Evolutionary conservation across 2,113 vertebrate genomes (phyloP).

Genomic region (Pyrgilauda ruficollis): DNA sequence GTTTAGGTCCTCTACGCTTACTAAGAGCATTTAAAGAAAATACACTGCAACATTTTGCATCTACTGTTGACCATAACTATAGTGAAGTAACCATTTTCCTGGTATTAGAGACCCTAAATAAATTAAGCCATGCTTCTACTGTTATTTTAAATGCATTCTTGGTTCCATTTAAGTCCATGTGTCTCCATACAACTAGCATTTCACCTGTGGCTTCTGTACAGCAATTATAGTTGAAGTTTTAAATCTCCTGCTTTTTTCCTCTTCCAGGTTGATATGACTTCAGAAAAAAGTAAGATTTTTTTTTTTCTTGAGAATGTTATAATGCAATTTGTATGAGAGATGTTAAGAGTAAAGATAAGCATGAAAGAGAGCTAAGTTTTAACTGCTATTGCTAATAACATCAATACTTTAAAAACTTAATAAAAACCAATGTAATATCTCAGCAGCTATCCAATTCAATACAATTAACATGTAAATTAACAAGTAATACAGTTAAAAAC

Average conservation of each 20-base stretch:
- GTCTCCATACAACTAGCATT: not conserved
- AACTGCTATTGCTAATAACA: slow-evolving; percentile 68
- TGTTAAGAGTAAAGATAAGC: slow-evolving; percentile 65
- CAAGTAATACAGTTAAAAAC: slow-evolving; percentile 49
- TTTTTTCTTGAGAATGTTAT: not conserved
- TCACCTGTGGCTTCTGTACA: not conserved
- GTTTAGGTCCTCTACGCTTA: not conserved
- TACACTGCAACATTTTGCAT: not conserved
- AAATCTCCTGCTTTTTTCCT: slow-evolving; percentile 67
- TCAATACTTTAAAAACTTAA: slow-evolving; percentile 34
- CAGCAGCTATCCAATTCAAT: slow-evolving; percentile 59
- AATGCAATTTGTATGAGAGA: slow-evolving; percentile 53
- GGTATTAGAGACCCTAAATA: not conserved
- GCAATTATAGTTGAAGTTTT: not conserved
- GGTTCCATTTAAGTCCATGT: not conserved
- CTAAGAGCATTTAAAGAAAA: not conserved
- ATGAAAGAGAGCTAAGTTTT: slow-evolving; percentile 70
- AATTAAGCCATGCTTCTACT: not conserved
- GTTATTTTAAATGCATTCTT: not conserved
- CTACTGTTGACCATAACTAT: not conserved
- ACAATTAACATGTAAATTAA: slow-evolving; percentile 45
- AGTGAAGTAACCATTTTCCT: not conserved
- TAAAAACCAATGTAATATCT: slow-evolving; percentile 45
- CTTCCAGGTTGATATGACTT: slow-evolving; percentile 84
- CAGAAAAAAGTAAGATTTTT: slow-evolving; percentile 93